Conservation (phyloP, 2,888 invertebrate species). For the Eristalis intricaria region DNA sequence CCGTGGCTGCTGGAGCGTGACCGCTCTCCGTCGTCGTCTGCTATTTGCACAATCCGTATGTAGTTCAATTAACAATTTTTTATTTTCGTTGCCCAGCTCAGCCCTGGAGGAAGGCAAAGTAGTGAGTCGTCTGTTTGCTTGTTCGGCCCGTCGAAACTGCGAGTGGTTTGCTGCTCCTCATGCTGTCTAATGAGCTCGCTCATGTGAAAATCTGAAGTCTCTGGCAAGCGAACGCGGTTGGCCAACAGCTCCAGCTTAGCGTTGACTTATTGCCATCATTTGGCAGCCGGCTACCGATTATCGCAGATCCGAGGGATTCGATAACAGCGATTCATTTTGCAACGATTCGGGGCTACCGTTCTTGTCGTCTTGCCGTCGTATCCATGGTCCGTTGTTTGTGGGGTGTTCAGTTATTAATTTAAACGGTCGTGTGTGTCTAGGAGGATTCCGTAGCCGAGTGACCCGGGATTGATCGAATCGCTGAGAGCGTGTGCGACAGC, state of each 20-base stretch:
- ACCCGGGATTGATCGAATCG: constrained; percentile 43
- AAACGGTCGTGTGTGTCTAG: constrained; percentile 25
- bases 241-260: background rate
- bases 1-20: constrained; percentile 40
- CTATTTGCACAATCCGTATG: constrained; percentile 51
- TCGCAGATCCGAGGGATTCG: constrained; percentile 31
- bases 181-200: constrained; percentile 34
- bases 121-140: background rate
- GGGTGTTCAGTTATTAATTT: constrained; percentile 51
- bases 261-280: constrained; percentile 42
- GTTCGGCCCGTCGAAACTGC: background rate
- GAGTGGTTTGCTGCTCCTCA: background rate
- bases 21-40: constrained; percentile 22
- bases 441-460: constrained; percentile 12
- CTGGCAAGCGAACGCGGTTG: background rate
- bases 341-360: constrained; percentile 26
- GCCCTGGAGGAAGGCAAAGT: background rate
- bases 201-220: constrained; percentile 30
- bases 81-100: background rate
- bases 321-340: constrained; percentile 47
- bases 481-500: constrained; percentile 8
- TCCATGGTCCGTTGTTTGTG: background rate
- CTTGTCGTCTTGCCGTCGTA: constrained; percentile 27
- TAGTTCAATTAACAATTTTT: constrained; percentile 30
- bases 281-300: constrained; percentile 29